Evolutionary conservation across 2,797 vertebrate species (phyloP), one percentile per base, ranked within the genome.

Genomic region (Pipistrellus kuhlii): DNA sequence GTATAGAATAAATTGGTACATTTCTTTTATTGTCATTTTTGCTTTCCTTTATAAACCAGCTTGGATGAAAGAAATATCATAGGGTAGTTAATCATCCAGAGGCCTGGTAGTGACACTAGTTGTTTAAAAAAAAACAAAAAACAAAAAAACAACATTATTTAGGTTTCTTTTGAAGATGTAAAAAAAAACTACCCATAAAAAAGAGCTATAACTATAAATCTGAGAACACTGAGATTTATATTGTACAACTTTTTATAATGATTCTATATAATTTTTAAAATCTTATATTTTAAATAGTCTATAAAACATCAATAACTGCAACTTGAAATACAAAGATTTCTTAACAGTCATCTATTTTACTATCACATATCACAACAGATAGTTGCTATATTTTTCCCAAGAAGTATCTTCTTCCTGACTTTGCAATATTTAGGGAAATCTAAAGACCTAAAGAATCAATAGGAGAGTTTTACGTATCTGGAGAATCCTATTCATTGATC

Each of bases 1-100:
- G 95, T 87, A 96, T 90, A 84, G 38, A 88, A 83, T 94, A 89
- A 89, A 97, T 90, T 96, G 94, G 66, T 96, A 97, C 69, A 91
- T 93, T 97, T 94, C 80, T 93, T 97, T 94, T 92, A 55, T 71
- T 97, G 91, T 96, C 14, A 5, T 91, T 96, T 97, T 97, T 96
- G n/a, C 71, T 95, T 90, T 96, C 90, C 90, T 97, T 96, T 97
- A 97, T 95, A 97, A 97, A 97, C 38, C 80, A 90, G 53, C 83
- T 4, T 94, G 53, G 83, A 94, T 83, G 64, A 93, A 93, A 90
- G 96, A 97, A 97, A 93, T 88, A 95, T 94, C n/a, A 93, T 69
- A 95, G 84, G 92, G 78, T 27, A 88, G 94, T 96, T 96, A 97
- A 97, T 95, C 62, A 96, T 55, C 86, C 92, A 94, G 96, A 97